phyloP scores from a whole-genome alignment of 53 echinoderm and acorn worm species.

The Echinometra lucunter region DNA sequence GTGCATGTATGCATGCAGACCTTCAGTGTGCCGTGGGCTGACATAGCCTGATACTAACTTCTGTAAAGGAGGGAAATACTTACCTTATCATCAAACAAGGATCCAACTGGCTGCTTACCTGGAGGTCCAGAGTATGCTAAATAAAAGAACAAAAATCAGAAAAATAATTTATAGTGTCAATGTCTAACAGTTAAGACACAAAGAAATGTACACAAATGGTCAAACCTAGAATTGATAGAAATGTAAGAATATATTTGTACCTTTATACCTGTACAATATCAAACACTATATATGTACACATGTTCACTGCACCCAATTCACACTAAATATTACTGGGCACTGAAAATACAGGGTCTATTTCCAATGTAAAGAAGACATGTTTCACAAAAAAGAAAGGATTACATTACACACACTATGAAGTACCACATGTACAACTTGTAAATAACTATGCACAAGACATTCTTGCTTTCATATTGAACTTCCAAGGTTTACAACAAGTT shows the following conservation, averaged over 20 bases:
- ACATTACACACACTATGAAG: not conserved
- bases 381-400: no score
- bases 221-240: not conserved
- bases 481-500: not conserved
- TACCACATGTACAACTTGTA: not conserved
- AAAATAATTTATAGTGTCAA: not conserved
- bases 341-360: not conserved
- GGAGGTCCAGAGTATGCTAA: constrained; percentile 57
- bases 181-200: not conserved
- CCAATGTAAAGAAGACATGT: not conserved
- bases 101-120: constrained; percentile 43
- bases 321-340: not conserved
- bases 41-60: no score
- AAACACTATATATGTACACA: not conserved
- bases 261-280: not conserved
- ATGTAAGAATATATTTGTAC: not conserved
- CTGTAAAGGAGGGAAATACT: not conserved
- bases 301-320: not conserved
- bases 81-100: constrained; percentile 49
- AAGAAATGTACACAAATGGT: not conserved
- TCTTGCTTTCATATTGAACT: not conserved
- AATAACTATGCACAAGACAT: not conserved
- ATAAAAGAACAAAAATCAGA: not conserved
- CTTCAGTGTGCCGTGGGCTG: no score
- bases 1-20: no score